Conservation (phyloP, 1,140 invertebrate genomes). For the Drosophila orena region DNA sequence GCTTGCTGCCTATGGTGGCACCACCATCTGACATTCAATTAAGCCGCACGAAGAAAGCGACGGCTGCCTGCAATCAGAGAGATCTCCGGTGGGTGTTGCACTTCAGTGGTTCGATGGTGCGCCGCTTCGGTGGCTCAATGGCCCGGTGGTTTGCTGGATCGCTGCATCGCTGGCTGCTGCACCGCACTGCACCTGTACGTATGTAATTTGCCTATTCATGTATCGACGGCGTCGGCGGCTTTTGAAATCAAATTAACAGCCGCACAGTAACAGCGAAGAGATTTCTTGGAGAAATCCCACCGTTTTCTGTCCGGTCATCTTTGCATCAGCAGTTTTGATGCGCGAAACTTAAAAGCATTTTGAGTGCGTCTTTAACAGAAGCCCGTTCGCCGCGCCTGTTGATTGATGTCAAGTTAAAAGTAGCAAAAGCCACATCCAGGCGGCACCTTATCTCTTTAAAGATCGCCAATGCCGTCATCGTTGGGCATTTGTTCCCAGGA, state of each 20-base stretch:
- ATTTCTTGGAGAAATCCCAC: constrained; percentile 52
- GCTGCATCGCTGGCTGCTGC: constrained; percentile 21
- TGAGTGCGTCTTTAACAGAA: constrained; percentile 77
- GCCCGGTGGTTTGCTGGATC: constrained; percentile 14
- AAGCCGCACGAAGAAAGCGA: constrained; percentile 52
- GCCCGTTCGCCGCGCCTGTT: constrained; percentile 24
- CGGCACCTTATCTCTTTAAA: constrained; percentile 46
- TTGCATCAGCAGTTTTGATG: constrained; percentile 66
- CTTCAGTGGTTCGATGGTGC: constrained; percentile 38
- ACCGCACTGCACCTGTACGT: constrained; percentile 36
- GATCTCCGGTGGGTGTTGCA: constrained; percentile 67
- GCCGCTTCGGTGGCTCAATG: constrained; percentile 18
- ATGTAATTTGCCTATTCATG: constrained; percentile 76
- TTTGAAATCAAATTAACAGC: constrained; percentile 77
- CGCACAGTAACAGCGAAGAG: constrained; percentile 38
- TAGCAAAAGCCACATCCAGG: constrained; percentile 55
- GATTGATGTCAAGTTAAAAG: constrained; percentile 77
- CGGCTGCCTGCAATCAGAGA: constrained; percentile 58
- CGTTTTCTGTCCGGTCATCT: constrained; percentile 70
- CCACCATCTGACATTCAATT: constrained; percentile 68
- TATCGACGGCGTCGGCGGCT: constrained; percentile 41
- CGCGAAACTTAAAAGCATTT: constrained; percentile 78
- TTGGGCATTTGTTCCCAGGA: constrained; percentile 26
- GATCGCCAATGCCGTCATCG: constrained; percentile 46
- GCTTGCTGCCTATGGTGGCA: constrained; percentile 22